Evolutionary conservation across 2,888 invertebrate genomes (phyloP).

Genomic region (Ectobius pallidus): DNA sequence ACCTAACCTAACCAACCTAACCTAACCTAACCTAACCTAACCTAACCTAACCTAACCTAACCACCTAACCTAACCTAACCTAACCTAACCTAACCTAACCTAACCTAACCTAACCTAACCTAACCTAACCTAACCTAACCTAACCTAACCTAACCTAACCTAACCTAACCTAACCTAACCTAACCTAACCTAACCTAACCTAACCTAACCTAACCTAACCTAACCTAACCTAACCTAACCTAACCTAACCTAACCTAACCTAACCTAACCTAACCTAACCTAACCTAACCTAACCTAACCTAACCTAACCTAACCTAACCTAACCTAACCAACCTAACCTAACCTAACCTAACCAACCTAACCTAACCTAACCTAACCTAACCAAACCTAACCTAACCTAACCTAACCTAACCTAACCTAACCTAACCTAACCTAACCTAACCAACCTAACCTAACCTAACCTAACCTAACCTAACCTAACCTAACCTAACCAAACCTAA

Average conservation of each 20-base stretch:
- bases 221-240: slow-evolving; percentile 25
- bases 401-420: slow-evolving; percentile 15
- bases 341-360: slow-evolving; percentile 24
- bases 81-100: slow-evolving; percentile 25
- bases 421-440: slow-evolving; percentile 15
- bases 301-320: slow-evolving; percentile 38
- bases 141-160: slow-evolving; percentile 25
- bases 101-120: slow-evolving; percentile 6
- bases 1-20: slow-evolving; percentile 35
- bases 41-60: slow-evolving; percentile 34
- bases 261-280: slow-evolving; percentile 42
- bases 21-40: slow-evolving; percentile 31
- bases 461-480: slow-evolving; percentile 19
- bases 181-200: slow-evolving; percentile 24
- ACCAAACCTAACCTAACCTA: slow-evolving; percentile 47
- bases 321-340: slow-evolving; percentile 38
- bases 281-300: slow-evolving; percentile 38
- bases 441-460: background rate
- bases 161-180: slow-evolving; percentile 14
- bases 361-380: slow-evolving; percentile 24
- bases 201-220: slow-evolving; percentile 23
- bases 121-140: slow-evolving; percentile 23
- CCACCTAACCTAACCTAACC: slow-evolving; percentile 25
- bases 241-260: slow-evolving; percentile 36
- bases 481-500: background rate